phyloP scores from a whole-genome alignment of 1,140 invertebrate genomes.

The Pseudobourletiella spinata region DNA sequence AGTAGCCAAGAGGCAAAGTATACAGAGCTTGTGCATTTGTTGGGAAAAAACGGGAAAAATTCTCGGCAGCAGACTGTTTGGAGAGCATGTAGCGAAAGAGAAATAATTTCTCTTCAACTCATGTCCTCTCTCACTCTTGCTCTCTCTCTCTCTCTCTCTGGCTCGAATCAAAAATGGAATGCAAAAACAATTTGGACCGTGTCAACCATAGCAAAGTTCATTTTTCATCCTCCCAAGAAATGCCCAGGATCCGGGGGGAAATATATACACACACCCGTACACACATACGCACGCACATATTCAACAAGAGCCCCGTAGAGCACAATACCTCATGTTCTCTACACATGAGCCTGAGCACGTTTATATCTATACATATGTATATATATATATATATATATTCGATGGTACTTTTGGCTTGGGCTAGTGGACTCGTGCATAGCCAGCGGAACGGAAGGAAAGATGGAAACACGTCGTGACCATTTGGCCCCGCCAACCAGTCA shows the following conservation, averaged over 20 bases:
- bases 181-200: constrained; percentile 36
- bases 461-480: constrained; percentile 5
- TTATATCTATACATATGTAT: too few species aligned
- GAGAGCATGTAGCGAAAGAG: constrained; percentile 3
- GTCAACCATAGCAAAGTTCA: constrained; percentile 32
- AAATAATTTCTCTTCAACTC: constrained; percentile 29
- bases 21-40: too few species aligned
- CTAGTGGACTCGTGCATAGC: too few species aligned
- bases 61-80: neutral
- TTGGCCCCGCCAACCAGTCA: constrained; percentile 2
- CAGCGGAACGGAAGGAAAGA: neutral
- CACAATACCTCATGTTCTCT: too few species aligned
- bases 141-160: neutral
- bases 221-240: constrained; percentile 30
- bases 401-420: too few species aligned
- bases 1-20: too few species aligned
- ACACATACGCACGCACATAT: too few species aligned
- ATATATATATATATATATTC: too few species aligned
- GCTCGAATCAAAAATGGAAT: constrained; percentile 35
- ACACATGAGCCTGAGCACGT: too few species aligned
- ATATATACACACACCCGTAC: neutral
- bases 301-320: too few species aligned
- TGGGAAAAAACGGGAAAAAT: neutral
- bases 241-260: constrained; percentile 1
- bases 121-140: constrained; percentile 13